Conservation (phyloP, 1,140 invertebrate genomes). For the Ridgeia piscesae region DNA sequence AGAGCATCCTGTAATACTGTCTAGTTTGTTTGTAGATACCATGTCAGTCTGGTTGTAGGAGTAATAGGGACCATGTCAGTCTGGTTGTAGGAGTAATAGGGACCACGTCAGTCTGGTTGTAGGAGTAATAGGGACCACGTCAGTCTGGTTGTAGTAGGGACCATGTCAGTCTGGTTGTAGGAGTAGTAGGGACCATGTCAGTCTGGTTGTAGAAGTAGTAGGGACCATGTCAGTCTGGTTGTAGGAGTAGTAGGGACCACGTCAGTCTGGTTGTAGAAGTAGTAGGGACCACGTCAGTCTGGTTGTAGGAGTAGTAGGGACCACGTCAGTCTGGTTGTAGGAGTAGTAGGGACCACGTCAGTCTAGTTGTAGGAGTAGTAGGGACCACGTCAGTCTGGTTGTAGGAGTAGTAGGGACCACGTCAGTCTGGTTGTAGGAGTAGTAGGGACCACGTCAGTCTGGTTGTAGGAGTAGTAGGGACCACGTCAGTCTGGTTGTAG, state of each 20-base stretch:
- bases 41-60: too few species aligned
- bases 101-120: neutral
- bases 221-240: neutral
- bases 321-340: neutral
- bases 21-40: neutral
- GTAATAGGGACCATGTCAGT: neutral
- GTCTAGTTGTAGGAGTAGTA: neutral
- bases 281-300: neutral
- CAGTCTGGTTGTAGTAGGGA: neutral
- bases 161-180: neutral
- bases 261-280: neutral
- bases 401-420: neutral
- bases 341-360: neutral
- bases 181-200: conserved; percentile 66
- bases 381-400: neutral
- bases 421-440: neutral
- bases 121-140: neutral
- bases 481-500: neutral
- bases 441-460: neutral
- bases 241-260: neutral
- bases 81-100: neutral
- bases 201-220: too few species aligned
- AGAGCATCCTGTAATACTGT: neutral
- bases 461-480: neutral
- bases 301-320: neutral